These are phyloP conservation scores for Huso huso DNA, from an alignment of 2,797 vertebrate species.

Conservation along the genomic window DNA sequence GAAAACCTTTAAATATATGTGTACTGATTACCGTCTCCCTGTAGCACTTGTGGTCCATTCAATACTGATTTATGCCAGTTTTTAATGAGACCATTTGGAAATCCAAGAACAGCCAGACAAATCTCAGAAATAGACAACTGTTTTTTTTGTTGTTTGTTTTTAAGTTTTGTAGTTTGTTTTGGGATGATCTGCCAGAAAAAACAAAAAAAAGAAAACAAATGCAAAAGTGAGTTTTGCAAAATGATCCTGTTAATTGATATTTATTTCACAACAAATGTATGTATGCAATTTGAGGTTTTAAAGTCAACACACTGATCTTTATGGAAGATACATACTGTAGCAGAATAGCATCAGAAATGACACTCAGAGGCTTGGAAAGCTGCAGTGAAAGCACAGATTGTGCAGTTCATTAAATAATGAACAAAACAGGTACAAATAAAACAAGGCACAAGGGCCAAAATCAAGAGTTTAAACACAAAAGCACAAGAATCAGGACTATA, in stretches of 20 bases:
- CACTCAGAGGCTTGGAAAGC: too few species aligned
- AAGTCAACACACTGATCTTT: not conserved
- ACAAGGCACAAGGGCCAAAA: too few species aligned
- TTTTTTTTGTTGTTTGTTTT: conserved; percentile 44
- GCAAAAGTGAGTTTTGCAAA: conserved; percentile 28
- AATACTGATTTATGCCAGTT: conserved; percentile 57
- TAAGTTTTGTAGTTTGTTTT: conserved; percentile 28
- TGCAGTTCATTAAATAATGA: too few species aligned
- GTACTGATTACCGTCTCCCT: conserved; percentile 11
- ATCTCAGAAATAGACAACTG: conserved; percentile 55
- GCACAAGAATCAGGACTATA: too few species aligned
- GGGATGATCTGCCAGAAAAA: conserved; percentile 10
- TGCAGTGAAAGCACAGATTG: too few species aligned
- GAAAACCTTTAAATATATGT: conserved; percentile 12
- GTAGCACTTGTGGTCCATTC: conserved; percentile 51
- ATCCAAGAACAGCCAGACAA: conserved; percentile 55
- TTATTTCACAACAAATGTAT: not conserved
- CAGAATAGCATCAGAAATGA: too few species aligned
- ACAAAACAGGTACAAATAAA: too few species aligned
- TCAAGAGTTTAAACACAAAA: too few species aligned
- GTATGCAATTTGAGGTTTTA: not conserved
- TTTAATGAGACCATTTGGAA: conserved; percentile 50
- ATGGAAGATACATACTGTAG: too few species aligned
- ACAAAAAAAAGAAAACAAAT: conserved; percentile 29
- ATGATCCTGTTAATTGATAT: conserved; percentile 20